These are phyloP conservation scores for Sinocyclocheilus anophthalmus DNA, from an alignment of 2,113 vertebrate species.

Conservation along the genomic window DNA sequence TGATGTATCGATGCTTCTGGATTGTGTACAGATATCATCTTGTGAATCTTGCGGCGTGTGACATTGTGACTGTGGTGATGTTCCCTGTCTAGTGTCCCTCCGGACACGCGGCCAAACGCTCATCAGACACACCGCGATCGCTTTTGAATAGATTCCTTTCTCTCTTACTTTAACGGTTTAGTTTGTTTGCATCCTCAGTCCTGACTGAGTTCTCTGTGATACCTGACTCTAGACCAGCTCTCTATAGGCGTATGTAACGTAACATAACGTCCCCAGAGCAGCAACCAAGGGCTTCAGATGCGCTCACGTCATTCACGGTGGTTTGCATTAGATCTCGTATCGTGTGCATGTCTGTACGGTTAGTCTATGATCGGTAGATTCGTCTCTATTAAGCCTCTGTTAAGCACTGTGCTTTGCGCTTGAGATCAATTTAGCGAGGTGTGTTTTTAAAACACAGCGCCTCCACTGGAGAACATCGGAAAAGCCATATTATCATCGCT, in stretches of 20 bases:
- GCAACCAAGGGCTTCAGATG: conserved; percentile 38
- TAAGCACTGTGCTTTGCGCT: conserved; percentile 21
- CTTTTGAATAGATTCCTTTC: not conserved
- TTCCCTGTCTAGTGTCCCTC: conserved; percentile 36
- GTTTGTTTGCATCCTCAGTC: not conserved
- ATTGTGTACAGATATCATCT: conserved; percentile 53
- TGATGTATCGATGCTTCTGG: conserved; percentile 39
- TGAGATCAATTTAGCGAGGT: not conserved
- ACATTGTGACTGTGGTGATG: conserved; percentile 53
- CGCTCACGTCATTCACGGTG: conserved; percentile 35
- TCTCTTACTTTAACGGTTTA: not conserved
- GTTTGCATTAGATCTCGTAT: not conserved
- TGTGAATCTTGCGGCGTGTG: conserved; percentile 63
- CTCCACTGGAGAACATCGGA: not conserved
- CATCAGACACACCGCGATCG: not conserved
- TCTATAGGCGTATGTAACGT: not conserved
- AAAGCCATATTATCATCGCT: conserved; percentile 9
- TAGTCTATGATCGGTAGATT: not conserved
- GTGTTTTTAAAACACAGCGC: conserved; percentile 2
- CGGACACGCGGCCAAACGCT: not conserved
- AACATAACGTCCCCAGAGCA: conserved; percentile 14
- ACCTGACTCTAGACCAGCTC: not conserved
- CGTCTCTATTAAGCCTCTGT: not conserved
- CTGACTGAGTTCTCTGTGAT: not conserved
- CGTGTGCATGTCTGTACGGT: conserved; percentile 1